Percentiles rank a stretch among this genome's conserved stretches.
phyloP scores from a whole-genome alignment of 2,888 invertebrate species.

The Tyria jacobaeae region DNA sequence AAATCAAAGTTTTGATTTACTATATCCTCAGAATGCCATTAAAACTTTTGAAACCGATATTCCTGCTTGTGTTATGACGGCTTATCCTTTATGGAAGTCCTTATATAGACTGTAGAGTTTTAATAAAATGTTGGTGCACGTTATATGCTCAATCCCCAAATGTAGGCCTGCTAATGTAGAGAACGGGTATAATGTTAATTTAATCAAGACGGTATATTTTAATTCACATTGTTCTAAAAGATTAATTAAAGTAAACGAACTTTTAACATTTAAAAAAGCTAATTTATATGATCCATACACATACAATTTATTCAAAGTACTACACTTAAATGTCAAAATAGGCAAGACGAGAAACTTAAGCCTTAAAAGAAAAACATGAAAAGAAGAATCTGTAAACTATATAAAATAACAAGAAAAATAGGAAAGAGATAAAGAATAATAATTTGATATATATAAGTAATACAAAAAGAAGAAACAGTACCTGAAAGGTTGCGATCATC shows the following conservation, averaged over 20 bases:
- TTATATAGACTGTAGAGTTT: slow-evolving; percentile 37
- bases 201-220: slow-evolving; percentile 23
- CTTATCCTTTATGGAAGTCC: slow-evolving; percentile 32
- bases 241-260: not conserved
- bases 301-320: not conserved
- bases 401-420: slow-evolving; percentile 4
- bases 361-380: slow-evolving; percentile 13
- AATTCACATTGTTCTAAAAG: too few relatives aligned
- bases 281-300: not conserved
- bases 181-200: slow-evolving; percentile 55
- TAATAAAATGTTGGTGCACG: slow-evolving; percentile 45
- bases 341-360: not conserved
- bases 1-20: slow-evolving; percentile 76
- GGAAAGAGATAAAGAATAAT: slow-evolving; percentile 19
- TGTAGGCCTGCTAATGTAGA: slow-evolving; percentile 51
- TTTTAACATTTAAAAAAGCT: not conserved
- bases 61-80: slow-evolving; percentile 33
- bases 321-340: not conserved
- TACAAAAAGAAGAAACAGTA: too few relatives aligned
- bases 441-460: too few relatives aligned
- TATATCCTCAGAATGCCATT: slow-evolving; percentile 60
- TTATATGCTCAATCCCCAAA: slow-evolving; percentile 47
- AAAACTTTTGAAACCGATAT: slow-evolving; percentile 51
- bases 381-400: slow-evolving; percentile 8
- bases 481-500: slow-evolving; percentile 60